Evolutionary conservation across 2,888 invertebrate species (phyloP).

Genomic region (Rhagophthalmus giganteus): DNA sequence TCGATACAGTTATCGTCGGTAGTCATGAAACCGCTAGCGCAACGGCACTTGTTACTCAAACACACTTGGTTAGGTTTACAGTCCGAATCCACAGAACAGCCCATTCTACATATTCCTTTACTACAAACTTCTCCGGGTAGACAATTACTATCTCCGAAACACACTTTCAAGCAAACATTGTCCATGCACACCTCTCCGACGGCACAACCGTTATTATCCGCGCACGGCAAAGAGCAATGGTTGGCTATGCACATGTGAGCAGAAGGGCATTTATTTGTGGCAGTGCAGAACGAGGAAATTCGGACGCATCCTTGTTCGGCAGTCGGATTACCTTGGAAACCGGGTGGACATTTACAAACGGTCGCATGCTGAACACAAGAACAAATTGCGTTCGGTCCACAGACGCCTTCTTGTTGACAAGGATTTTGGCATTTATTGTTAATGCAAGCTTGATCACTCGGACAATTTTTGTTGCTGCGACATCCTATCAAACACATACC

Average conservation of each 20-base stretch:
- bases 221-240: slow-evolving; percentile 78
- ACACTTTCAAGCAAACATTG: slow-evolving; percentile 80
- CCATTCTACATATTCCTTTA: slow-evolving; percentile 76
- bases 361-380: slow-evolving; percentile 73
- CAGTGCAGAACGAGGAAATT: slow-evolving; percentile 71
- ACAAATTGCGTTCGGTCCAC: slow-evolving; percentile 85
- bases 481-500: slow-evolving; percentile 84
- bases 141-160: slow-evolving; percentile 88
- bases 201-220: slow-evolving; percentile 73
- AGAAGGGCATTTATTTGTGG: slow-evolving; percentile 72
- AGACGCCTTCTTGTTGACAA: slow-evolving; percentile 73
- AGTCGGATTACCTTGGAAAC: slow-evolving; percentile 84
- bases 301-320: slow-evolving; percentile 88
- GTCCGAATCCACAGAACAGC: slow-evolving; percentile 80
- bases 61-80: slow-evolving; percentile 81
- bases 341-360: slow-evolving; percentile 78
- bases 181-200: slow-evolving; percentile 82
- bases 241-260: slow-evolving; percentile 78
- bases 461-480: slow-evolving; percentile 80
- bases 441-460: slow-evolving; percentile 75
- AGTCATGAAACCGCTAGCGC: slow-evolving; percentile 74
- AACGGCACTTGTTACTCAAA: slow-evolving; percentile 72
- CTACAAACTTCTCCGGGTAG: slow-evolving; percentile 86
- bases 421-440: slow-evolving; percentile 85
- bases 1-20: slow-evolving; percentile 77